These are phyloP conservation scores for Sminthurides aquaticus DNA, from an alignment of 2,888 invertebrate genomes.

Conservation along the genomic window DNA sequence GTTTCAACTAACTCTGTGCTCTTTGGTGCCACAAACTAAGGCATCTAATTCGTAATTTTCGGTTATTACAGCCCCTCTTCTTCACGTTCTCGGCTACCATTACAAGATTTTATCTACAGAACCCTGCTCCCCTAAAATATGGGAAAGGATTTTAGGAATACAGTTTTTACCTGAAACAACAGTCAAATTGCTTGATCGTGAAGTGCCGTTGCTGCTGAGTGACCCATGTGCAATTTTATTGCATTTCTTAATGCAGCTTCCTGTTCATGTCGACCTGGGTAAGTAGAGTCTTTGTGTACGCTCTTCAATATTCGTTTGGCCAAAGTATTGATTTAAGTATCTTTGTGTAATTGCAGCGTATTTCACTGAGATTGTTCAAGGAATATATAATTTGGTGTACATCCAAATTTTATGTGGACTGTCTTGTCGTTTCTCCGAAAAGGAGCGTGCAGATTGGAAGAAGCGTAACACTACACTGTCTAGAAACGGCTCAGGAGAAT, in stretches of 20 bases:
- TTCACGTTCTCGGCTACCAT: slow-evolving; percentile 80
- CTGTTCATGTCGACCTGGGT: slow-evolving; percentile 80
- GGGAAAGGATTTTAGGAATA: slow-evolving; percentile 43
- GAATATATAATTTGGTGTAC: slow-evolving; percentile 79
- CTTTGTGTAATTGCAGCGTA: slow-evolving; percentile 58
- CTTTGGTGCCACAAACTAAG: neutral
- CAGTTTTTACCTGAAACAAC: slow-evolving; percentile 42
- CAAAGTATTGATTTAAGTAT: too few species aligned
- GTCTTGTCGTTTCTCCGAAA: slow-evolving; percentile 60
- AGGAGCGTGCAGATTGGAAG: slow-evolving; percentile 52
- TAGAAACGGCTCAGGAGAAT: slow-evolving; percentile 25
- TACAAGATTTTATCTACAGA: slow-evolving; percentile 42
- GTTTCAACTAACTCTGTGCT: neutral
- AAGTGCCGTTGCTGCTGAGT: slow-evolving; percentile 75
- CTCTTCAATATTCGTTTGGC: neutral
- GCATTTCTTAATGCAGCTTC: slow-evolving; percentile 77
- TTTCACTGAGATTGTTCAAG: slow-evolving; percentile 77
- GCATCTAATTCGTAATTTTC: neutral
- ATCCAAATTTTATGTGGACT: slow-evolving; percentile 80
- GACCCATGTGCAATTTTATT: slow-evolving; percentile 80
- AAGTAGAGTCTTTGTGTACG: slow-evolving; percentile 47
- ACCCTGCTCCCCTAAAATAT: slow-evolving; percentile 41
- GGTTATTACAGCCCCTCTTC: slow-evolving; percentile 72
- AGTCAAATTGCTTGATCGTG: slow-evolving; percentile 48
- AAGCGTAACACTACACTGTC: slow-evolving; percentile 32